These are phyloP conservation scores for Pocillopora damicornis DNA, from an alignment of 64 coral and sea anemone genomes.

Conservation along the genomic window DNA sequence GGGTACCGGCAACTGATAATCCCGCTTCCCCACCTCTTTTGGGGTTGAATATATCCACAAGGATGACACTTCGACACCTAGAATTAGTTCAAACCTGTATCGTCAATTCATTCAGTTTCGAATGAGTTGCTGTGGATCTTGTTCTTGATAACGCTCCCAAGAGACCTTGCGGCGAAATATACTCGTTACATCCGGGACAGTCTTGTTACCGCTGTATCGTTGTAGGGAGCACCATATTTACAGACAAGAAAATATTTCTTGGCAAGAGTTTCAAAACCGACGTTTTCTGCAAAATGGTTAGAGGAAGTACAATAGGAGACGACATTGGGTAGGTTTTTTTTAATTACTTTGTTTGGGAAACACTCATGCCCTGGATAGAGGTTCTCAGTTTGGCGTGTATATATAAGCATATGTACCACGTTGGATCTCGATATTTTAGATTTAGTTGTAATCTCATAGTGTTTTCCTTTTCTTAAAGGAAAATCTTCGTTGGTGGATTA, in stretches of 20 bases:
- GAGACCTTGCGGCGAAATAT: not conserved
- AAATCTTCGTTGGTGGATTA: slow-evolving; percentile 76
- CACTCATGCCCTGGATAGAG: too few species aligned
- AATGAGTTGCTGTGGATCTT: too few species aligned
- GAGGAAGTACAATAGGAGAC: slow-evolving; percentile 50
- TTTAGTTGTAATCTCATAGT: too few species aligned
- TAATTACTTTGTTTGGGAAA: not conserved
- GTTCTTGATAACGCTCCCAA: not conserved
- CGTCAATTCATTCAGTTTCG: too few species aligned
- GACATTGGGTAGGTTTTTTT: slow-evolving; percentile 56
- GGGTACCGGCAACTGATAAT: too few species aligned
- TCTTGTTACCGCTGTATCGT: not conserved
- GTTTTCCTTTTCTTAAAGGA: slow-evolving; percentile 31
- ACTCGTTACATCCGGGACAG: not conserved
- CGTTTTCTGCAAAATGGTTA: slow-evolving; percentile 1
- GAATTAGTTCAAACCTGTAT: too few species aligned
- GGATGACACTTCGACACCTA: too few species aligned
- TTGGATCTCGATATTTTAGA: too few species aligned
- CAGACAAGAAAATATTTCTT: not conserved
- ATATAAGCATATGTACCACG: too few species aligned
- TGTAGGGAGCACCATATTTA: not conserved
- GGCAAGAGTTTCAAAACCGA: not conserved
- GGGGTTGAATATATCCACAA: too few species aligned
- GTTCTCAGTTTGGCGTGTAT: too few species aligned
- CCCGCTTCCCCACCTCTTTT: too few species aligned